Evolutionary conservation across 2,113 vertebrate species (phyloP), one percentile per base, ranked within the genome.

Genomic region (Sinocyclocheilus anophthalmus): DNA sequence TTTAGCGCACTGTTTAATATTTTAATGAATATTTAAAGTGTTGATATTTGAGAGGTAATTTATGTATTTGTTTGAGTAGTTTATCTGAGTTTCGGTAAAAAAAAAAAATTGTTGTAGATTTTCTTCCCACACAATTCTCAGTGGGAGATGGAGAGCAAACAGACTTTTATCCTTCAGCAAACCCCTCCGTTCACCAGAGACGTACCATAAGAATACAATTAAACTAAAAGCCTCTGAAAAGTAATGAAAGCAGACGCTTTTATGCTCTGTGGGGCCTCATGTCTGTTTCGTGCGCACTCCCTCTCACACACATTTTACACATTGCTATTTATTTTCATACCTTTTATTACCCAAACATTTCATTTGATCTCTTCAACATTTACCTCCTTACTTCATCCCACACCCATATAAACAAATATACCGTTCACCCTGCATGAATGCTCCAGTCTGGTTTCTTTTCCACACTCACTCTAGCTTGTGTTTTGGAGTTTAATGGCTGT

Each of bases 81-180:
- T 82, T 55, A 70, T 82, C 42, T 22, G 65, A 42, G 69, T 73
- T 84, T 84, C 1, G 53, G 50, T 57, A 37, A 18, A 57, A 55
- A 45, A 45, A 45, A 53, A 83, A 57, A 84, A 65, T 30, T 0
- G 45, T 73, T 57, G 42, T 12, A 24, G 12, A 37, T 73, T 83
- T 83, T 57, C 67, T 73, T 72, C 67, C 69, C 69, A 73, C 50
- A 42, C 50, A 42, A 73, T n/a, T 75, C 69, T 84, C 69, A 42
- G 82, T 73, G 69, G 82, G 53, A 84, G 69, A 73, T 84, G 67
- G 53, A 84, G 69, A 59, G 82, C 82, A 84, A 84, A 75, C 50
- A 84, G 82, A 73, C 69, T 84, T 75, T 86, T 86, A 81, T 81
- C 65, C 85, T 61, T 81, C 85, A 72, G 77, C 85, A 72, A 81